Conservation (phyloP, 2,888 invertebrate species). For the Taenaris catops region DNA sequence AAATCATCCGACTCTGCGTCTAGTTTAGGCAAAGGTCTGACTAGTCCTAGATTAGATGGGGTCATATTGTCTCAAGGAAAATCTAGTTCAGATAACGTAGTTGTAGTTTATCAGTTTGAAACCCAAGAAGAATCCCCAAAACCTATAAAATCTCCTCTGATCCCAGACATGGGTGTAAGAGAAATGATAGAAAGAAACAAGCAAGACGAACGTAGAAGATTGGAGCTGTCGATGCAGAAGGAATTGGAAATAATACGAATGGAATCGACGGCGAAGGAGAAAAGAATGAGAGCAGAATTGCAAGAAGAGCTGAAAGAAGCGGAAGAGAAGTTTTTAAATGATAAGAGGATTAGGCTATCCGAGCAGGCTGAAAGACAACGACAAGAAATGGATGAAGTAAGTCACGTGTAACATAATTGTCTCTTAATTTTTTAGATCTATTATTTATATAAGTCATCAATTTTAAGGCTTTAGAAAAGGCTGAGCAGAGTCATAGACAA, state of each 20-base stretch:
- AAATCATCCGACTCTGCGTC: conserved; percentile 55
- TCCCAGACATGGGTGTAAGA: conserved; percentile 57
- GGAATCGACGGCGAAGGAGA: conserved; percentile 78
- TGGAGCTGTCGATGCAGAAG: conserved; percentile 63
- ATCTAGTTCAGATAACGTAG: conserved; percentile 62
- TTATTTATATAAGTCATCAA: too few species aligned
- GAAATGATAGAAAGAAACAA: conserved; percentile 65
- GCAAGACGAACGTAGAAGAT: conserved; percentile 49
- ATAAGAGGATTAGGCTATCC: conserved; percentile 58
- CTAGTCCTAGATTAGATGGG: conserved; percentile 63
- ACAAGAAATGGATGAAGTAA: conserved; percentile 66
- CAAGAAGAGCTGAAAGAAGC: conserved; percentile 71
- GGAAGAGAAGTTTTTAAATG: conserved; percentile 62
- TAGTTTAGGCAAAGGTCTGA: conserved; percentile 46
- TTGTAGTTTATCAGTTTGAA: conserved; percentile 70
- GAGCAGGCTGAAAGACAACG: conserved; percentile 66
- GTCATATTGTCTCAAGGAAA: conserved; percentile 70
- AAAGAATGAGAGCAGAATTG: conserved; percentile 74
- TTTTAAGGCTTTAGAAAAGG: conserved; percentile 42
- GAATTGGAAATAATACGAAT: conserved; percentile 76
- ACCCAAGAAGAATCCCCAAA: conserved; percentile 52
- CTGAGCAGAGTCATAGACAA: conserved; percentile 42
- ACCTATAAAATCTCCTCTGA: conserved; percentile 53
- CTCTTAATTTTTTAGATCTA: too few species aligned
- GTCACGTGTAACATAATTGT: conserved; percentile 8